Percentiles rank a stretch among this genome's conserved stretches.
Conservation (phyloP, 2,797 vertebrate genomes). For the Melanotaenia trifasciata region DNA sequence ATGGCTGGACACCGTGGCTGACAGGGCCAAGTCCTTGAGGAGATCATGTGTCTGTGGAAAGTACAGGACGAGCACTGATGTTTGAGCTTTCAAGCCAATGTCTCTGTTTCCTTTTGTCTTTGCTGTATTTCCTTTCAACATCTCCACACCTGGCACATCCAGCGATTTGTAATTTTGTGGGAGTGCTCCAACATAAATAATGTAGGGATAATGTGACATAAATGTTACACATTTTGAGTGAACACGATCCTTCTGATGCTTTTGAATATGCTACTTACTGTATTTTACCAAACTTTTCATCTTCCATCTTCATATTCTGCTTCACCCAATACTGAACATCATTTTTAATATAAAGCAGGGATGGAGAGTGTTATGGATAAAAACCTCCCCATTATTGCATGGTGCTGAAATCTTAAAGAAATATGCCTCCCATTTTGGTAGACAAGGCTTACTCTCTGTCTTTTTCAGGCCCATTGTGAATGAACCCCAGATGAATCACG, state of each 20-base stretch:
- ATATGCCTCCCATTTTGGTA: conserved; percentile 59
- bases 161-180: conserved; percentile 9
- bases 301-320: conserved; percentile 39
- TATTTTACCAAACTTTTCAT: conserved; percentile 31
- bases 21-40: conserved; percentile 82
- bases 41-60: conserved; percentile 83
- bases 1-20: conserved; percentile 79
- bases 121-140: conserved; percentile 29
- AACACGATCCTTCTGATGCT: conserved; percentile 6
- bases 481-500: conserved; percentile 84
- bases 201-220: not conserved
- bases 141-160: conserved; percentile 22
- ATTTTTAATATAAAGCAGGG: conserved; percentile 27
- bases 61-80: conserved; percentile 75
- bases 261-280: conserved; percentile 14
- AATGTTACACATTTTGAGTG: conserved; percentile 3
- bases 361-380: conserved; percentile 46
- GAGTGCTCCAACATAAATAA: conserved; percentile 9
- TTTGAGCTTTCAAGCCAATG: conserved; percentile 67
- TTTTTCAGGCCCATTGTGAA: conserved; percentile 60
- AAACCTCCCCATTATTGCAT: conserved; percentile 53
- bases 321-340: conserved; percentile 30
- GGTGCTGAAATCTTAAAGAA: conserved; percentile 57
- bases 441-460: conserved; percentile 49
- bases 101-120: conserved; percentile 44